Conservation (phyloP, 2,888 invertebrate genomes). For the Cosmia pyralina region DNA sequence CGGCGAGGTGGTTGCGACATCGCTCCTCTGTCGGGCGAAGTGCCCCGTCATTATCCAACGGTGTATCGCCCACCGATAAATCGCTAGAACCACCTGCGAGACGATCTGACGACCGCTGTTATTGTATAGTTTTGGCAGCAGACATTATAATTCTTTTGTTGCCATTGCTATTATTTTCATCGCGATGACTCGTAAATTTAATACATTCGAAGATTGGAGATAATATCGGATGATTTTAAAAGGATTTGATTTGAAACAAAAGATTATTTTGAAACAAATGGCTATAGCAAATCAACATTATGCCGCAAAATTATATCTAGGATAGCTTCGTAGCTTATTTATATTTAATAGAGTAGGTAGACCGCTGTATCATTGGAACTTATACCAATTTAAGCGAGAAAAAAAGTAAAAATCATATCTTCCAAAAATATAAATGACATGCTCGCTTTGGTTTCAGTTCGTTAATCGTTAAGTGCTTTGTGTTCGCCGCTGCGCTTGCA, state of each 20-base stretch:
- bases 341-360: constrained; percentile 25
- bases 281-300: constrained; percentile 50
- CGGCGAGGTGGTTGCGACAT: constrained; percentile 85
- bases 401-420: constrained; percentile 67
- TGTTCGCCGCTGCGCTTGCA: constrained; percentile 79
- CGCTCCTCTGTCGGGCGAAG: constrained; percentile 74
- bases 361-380: constrained; percentile 27
- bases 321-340: constrained; percentile 34
- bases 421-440: constrained; percentile 80
- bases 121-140: constrained; percentile 85
- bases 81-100: constrained; percentile 86
- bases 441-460: constrained; percentile 83
- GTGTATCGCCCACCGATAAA: constrained; percentile 85
- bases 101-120: constrained; percentile 69
- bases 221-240: constrained; percentile 73
- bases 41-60: constrained; percentile 81
- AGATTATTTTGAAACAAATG: constrained; percentile 63
- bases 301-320: constrained; percentile 40
- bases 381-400: constrained; percentile 28
- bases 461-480: constrained; percentile 85
- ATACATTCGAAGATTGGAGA: constrained; percentile 76
- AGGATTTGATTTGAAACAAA: constrained; percentile 75
- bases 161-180: constrained; percentile 84
- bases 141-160: constrained; percentile 88
- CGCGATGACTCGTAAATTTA: constrained; percentile 82